Percentiles rank a stretch among this genome's conserved stretches.
Evolutionary conservation across 2,797 vertebrate species (phyloP).

Genomic region (Chrysocyon brachyurus): DNA sequence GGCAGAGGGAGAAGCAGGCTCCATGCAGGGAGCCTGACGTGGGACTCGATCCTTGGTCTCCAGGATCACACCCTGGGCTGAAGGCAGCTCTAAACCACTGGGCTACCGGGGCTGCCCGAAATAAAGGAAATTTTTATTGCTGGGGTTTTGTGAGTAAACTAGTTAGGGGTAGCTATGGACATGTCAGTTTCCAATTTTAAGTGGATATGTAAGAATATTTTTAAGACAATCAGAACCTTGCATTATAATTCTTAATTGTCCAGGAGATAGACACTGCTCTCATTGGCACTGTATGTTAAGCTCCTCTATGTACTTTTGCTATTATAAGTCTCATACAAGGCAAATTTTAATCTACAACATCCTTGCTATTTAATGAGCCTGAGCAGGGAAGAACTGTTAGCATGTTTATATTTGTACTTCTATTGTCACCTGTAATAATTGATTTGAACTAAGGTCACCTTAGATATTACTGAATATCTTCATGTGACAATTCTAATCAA

Average conservation of each 20-base stretch:
- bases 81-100: too few relatives aligned
- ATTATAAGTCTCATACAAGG: not conserved
- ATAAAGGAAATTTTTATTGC: not conserved
- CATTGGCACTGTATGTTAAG: not conserved
- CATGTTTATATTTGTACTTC: constrained; percentile 4
- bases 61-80: too few relatives aligned
- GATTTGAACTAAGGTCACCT: not conserved
- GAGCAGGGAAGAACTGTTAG: constrained; percentile 30
- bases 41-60: too few relatives aligned
- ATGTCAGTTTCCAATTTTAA: not conserved
- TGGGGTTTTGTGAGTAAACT: constrained; percentile 24
- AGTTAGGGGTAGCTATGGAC: not conserved
- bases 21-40: too few relatives aligned
- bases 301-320: not conserved
- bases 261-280: not conserved
- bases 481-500: constrained; percentile 3
- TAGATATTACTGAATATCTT: constrained; percentile 39
- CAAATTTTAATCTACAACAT: not conserved
- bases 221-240: not conserved
- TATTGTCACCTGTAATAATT: constrained; percentile 15
- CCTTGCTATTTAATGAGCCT: not conserved
- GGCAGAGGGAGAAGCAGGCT: too few relatives aligned
- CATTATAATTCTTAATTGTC: not conserved
- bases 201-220: not conserved
- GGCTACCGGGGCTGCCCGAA: too few relatives aligned